Conservation (phyloP, 23 tunicate species). For the Oikopleura dioica region DNA sequence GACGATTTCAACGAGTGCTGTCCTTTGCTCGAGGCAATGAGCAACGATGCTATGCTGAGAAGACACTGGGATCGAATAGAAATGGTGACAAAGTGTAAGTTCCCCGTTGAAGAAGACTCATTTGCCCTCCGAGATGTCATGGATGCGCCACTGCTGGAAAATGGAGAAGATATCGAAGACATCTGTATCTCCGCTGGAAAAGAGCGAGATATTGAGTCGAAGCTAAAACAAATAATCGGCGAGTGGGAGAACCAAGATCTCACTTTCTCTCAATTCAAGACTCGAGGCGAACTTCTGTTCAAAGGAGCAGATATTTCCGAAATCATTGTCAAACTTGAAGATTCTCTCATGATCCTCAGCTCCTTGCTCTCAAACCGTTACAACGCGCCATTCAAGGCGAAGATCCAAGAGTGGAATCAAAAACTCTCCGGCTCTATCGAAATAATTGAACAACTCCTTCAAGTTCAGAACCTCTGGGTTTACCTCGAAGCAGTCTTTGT, state of each 20-base stretch:
- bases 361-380: constrained; percentile 87
- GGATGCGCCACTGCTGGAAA: constrained; percentile 75
- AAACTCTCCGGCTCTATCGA: constrained; percentile 89
- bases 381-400: constrained; percentile 96
- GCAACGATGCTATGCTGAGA: constrained; percentile 71
- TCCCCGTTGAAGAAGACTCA: constrained; percentile 82
- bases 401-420: constrained; percentile 89
- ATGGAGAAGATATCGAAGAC: constrained; percentile 96
- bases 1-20: constrained; percentile 88
- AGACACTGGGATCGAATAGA: constrained; percentile 92
- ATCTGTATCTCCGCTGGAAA: constrained; percentile 97
- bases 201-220: constrained; percentile 94
- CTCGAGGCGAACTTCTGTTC: constrained; percentile 76
- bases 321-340: constrained; percentile 55
- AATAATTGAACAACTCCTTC: constrained; percentile 88
- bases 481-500: constrained; percentile 98
- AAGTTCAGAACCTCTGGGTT: constrained; percentile 94
- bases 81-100: constrained; percentile 33
- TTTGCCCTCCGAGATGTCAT: constrained; percentile 75
- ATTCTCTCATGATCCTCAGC: constrained; percentile 70
- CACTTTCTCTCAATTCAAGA: constrained; percentile 49
- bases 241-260: constrained; percentile 79
- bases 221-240: constrained; percentile 45
- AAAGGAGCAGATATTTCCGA: constrained; percentile 94
- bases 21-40: constrained; percentile 85